Conservation (phyloP, 2,888 invertebrate species). For the Caenorhabditis sp. region DNA sequence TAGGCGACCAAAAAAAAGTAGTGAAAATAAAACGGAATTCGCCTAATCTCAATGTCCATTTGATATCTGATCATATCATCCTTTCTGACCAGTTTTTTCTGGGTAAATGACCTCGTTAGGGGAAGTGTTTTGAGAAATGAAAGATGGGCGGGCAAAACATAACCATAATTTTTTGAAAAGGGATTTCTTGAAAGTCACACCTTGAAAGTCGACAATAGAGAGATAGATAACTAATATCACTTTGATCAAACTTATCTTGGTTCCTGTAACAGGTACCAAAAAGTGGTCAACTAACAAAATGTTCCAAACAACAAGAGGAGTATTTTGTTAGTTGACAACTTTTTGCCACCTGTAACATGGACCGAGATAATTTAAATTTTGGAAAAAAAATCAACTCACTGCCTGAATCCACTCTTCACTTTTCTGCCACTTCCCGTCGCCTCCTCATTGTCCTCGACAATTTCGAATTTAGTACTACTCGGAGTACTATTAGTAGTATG, state of each 20-base stretch:
- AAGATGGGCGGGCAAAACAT: not conserved
- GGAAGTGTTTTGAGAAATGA: not conserved
- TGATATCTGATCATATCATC: conserved; percentile 5
- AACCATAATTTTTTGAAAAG: too few relatives aligned
- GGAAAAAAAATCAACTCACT: conserved; percentile 6
- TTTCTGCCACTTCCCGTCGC: not conserved
- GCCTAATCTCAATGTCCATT: not conserved
- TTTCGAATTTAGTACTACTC: conserved; percentile 19
- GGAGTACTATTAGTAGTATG: conserved; percentile 8
- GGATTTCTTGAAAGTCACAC: too few relatives aligned
- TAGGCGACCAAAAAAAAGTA: not conserved
- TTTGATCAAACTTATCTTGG: too few relatives aligned
- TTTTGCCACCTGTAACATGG: too few relatives aligned
- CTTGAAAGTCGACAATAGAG: too few relatives aligned
- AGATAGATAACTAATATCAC: too few relatives aligned
- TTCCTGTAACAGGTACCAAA: too few relatives aligned
- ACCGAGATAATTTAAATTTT: too few relatives aligned
- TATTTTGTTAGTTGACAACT: too few relatives aligned
- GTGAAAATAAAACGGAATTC: not conserved
- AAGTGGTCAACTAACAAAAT: too few relatives aligned
- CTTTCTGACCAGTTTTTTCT: conserved; percentile 10
- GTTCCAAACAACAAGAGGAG: too few relatives aligned
- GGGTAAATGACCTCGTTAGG: conserved; percentile 18
- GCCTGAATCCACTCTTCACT: conserved; percentile 11
- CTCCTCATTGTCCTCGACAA: conserved; percentile 2